These are phyloP conservation scores for Syrista parreyssii DNA, from an alignment of 2,888 invertebrate genomes.

Conservation along the genomic window DNA sequence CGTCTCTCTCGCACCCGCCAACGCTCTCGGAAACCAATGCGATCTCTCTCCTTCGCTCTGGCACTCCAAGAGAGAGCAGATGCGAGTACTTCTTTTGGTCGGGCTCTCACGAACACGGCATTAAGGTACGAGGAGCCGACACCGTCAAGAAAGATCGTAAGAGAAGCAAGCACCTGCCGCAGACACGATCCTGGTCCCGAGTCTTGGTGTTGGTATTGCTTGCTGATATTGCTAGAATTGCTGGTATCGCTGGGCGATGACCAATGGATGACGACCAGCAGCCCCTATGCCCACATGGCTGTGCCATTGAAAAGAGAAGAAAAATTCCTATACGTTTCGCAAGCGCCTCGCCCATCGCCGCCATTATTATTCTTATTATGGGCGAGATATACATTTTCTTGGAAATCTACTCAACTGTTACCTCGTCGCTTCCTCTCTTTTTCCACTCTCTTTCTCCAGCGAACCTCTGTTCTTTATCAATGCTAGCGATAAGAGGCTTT, in stretches of 20 bases:
- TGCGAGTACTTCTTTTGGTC: slow-evolving; percentile 35
- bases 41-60: slow-evolving; percentile 17
- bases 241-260: not conserved
- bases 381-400: not conserved
- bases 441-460: not conserved
- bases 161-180: slow-evolving; percentile 55
- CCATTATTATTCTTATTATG: not conserved
- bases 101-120: slow-evolving; percentile 25
- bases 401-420: slow-evolving; percentile 25
- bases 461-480: slow-evolving; percentile 9
- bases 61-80: slow-evolving; percentile 36
- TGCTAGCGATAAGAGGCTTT: not conserved
- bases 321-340: slow-evolving; percentile 2
- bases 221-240: not conserved
- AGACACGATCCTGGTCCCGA: slow-evolving; percentile 24
- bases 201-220: slow-evolving; percentile 6
- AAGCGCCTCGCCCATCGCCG: not conserved
- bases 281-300: slow-evolving; percentile 55
- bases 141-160: slow-evolving; percentile 41
- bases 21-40: not conserved
- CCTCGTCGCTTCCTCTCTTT: slow-evolving; percentile 12
- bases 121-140: slow-evolving; percentile 17
- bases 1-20: slow-evolving; percentile 26
- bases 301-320: not conserved
- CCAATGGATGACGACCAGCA: slow-evolving; percentile 16